Evolutionary conservation across 2,113 vertebrate genomes (phyloP), one percentile per base, ranked within the genome.

Genomic region (Theropithecus gelada): DNA sequence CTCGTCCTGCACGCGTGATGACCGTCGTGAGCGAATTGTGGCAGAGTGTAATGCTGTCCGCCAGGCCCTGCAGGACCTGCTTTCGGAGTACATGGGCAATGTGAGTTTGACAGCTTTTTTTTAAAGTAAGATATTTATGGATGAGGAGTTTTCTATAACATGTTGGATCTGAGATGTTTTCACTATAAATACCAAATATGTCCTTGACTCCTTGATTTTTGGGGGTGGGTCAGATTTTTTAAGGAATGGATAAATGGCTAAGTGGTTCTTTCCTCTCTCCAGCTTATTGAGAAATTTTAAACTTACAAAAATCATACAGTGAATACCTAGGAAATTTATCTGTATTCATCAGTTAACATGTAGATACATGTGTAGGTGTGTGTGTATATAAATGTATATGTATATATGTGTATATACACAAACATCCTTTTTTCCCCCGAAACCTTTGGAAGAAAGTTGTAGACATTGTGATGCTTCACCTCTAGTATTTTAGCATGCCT

Each of bases 21-120:
- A 99, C 98, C 99, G 99, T 45, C 99, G 99, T 82, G 99, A 99
- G 95, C 99, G 99, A 96, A 99, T 99, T 11, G 99, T 99, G 96
- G 99, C 99, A 0, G 99, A 99, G 98, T 99, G 99, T 97, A 99
- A 99, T 98, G 99, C 99, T 1, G 99, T 99, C 95, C 99, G 99
- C 94, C 99, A 99, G 98, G 99, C 99, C 61, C 98, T 99, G 94
- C 99, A 99, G 99, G 99, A 99, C 98, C 99, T 99, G 64, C 99
- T 99, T 23, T 99, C 99, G 0, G 99, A 99, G 93, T 99, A 99
- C 92, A 99, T 99, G 99, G 99, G 99, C 97, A 99, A 99, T 87
- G 99, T 99, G 98, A 99, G 99, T 99, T 52, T 93, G 88, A 83
- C 45, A 70, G 55, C 6, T 66, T 94, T 79, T 76, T 45, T 96